These are phyloP conservation scores for Sebastes jordani DNA, from an alignment of 2,797 vertebrate genomes.

Conservation along the genomic window DNA sequence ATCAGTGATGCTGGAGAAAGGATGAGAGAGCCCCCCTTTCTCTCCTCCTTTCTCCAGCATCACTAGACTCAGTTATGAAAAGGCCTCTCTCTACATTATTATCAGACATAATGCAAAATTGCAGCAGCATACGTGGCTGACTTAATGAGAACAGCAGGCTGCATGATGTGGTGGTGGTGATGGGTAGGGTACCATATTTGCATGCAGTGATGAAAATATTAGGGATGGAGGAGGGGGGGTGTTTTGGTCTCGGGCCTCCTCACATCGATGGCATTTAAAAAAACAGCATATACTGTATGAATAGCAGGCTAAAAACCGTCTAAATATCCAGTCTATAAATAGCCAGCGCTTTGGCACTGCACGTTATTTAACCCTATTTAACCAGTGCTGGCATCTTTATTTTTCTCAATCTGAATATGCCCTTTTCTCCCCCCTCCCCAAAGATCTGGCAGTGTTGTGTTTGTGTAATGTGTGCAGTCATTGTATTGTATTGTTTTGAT, in stretches of 20 bases:
- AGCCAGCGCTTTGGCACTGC: constrained; percentile 23
- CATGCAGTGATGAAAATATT: constrained; percentile 60
- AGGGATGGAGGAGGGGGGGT: background rate
- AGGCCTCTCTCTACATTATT: constrained; percentile 53
- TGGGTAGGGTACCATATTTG: constrained; percentile 55
- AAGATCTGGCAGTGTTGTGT: constrained; percentile 60
- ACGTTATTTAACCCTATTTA: constrained; percentile 36
- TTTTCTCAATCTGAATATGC: constrained; percentile 35
- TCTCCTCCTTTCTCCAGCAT: too few relatives aligned
- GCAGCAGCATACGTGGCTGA: constrained; percentile 27
- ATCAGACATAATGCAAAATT: constrained; percentile 55
- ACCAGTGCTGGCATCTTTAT: constrained; percentile 55
- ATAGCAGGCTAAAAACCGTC: constrained; percentile 21
- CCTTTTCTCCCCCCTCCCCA: background rate
- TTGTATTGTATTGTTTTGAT: constrained; percentile 79
- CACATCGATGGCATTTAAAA: constrained; percentile 56
- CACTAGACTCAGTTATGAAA: constrained; percentile 33
- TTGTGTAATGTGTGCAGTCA: constrained; percentile 72
- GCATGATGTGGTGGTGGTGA: constrained; percentile 20
- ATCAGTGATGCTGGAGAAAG: constrained; percentile 69
- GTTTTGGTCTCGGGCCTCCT: constrained; percentile 58
- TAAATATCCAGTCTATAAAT: constrained; percentile 40
- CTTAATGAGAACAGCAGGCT: constrained; percentile 43
- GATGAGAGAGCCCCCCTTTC: background rate
- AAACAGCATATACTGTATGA: constrained; percentile 29